Conservation (phyloP, 2,797 vertebrate genomes). For the Pelobates cultripes region DNA sequence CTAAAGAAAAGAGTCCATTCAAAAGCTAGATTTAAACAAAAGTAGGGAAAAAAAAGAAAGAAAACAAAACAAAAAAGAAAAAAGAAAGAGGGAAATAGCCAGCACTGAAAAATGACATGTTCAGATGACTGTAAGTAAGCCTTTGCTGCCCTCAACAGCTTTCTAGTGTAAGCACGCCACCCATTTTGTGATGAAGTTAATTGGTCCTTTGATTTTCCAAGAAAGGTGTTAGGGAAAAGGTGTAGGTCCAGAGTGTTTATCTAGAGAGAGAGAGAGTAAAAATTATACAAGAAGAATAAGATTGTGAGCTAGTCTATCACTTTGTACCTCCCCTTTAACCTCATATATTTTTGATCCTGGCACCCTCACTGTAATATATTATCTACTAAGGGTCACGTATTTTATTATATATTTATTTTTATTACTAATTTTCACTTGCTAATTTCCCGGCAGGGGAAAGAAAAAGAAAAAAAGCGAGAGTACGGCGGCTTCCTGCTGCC, state of each 20-base stretch:
- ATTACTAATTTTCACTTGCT: conserved; percentile 76
- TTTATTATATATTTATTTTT: conserved; percentile 27
- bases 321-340: conserved; percentile 51
- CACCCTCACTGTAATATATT: conserved; percentile 59
- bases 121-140: conserved; percentile 73
- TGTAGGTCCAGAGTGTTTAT: conserved; percentile 75
- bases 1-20: conserved; percentile 73
- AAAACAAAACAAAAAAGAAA: neutral
- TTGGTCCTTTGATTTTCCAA: conserved; percentile 95
- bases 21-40: conserved; percentile 69
- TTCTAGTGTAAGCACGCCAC: conserved; percentile 83
- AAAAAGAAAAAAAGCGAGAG: conserved; percentile 61
- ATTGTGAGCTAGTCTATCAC: conserved; percentile 29
- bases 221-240: conserved; percentile 80
- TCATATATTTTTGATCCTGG: conserved; percentile 56
- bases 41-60: conserved; percentile 13
- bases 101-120: conserved; percentile 64
- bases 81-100: conserved; percentile 12
- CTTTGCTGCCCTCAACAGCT: conserved; percentile 87
- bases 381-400: conserved; percentile 67
- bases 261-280: conserved; percentile 54
- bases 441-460: conserved; percentile 70
- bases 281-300: conserved; percentile 43
- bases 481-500: conserved; percentile 85
- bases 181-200: conserved; percentile 92